Evolutionary conservation across 2,113 vertebrate genomes (phyloP).

Genomic region (Ophthalmolycus amberensis): DNA sequence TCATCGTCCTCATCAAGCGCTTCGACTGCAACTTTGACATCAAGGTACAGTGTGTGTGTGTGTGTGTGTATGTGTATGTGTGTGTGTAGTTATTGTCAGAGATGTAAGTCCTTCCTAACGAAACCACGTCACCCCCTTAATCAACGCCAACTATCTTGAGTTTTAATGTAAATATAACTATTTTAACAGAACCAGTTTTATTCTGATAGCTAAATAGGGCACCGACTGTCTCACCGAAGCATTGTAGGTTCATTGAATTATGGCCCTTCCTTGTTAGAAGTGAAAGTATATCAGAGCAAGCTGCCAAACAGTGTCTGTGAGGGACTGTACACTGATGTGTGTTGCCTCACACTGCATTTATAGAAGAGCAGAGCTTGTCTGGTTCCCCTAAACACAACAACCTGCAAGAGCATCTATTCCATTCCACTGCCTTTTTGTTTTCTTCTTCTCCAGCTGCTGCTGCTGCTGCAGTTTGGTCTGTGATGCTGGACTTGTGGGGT

Average conservation of each 20-base stretch:
- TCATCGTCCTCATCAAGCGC: constrained; percentile 95
- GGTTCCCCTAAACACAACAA: constrained; percentile 66
- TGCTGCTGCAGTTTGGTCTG: background rate
- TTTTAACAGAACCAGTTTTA: background rate
- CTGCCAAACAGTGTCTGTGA: background rate
- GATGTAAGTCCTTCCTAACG: background rate
- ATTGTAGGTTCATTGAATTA: background rate
- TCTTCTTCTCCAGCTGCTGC: background rate
- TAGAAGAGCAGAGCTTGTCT: constrained; percentile 31
- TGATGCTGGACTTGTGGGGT: background rate
- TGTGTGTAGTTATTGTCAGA: background rate
- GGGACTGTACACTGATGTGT: background rate
- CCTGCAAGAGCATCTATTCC: constrained; percentile 30
- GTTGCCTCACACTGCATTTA: constrained; percentile 8
- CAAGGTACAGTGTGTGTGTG: constrained; percentile 85
- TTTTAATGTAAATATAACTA: background rate
- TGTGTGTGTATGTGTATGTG: background rate
- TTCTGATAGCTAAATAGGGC: background rate
- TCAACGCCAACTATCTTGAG: background rate
- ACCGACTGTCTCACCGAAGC: background rate
- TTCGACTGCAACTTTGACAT: constrained; percentile 98
- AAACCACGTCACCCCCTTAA: background rate
- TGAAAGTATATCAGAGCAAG: background rate
- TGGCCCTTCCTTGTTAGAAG: background rate
- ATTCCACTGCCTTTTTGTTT: background rate